These are phyloP conservation scores for Metopolophium dirhodum DNA, from an alignment of 1,140 invertebrate genomes.

Conservation along the genomic window DNA sequence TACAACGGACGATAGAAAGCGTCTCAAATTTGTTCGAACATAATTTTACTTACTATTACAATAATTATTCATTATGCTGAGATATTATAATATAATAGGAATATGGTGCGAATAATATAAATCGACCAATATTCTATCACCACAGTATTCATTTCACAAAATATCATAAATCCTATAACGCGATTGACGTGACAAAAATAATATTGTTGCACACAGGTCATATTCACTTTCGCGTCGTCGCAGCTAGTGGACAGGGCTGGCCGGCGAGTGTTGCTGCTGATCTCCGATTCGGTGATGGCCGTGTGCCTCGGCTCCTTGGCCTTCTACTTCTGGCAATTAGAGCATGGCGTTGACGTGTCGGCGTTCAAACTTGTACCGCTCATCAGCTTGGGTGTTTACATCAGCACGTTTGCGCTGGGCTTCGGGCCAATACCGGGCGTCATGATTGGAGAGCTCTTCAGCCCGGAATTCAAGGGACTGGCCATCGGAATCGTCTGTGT, in stretches of 20 bases:
- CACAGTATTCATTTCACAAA: background rate
- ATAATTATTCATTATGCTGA: background rate
- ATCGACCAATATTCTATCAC: too few species aligned
- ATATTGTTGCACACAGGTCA: constrained; percentile 61
- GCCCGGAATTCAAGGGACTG: constrained; percentile 77
- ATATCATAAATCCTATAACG: background rate
- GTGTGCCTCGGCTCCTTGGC: constrained; percentile 69
- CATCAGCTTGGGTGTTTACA: constrained; percentile 75
- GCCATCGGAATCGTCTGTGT: constrained; percentile 74
- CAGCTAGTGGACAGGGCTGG: constrained; percentile 71
- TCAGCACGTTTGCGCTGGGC: constrained; percentile 77
- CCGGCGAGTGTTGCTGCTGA: constrained; percentile 73
- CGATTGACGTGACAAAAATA: background rate
- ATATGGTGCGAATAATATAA: too few species aligned
- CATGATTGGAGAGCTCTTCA: constrained; percentile 78
- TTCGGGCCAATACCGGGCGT: constrained; percentile 82
- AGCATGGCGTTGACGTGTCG: constrained; percentile 64
- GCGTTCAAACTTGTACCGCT: constrained; percentile 75
- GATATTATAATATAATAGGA: background rate
- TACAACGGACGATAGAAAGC: too few species aligned
- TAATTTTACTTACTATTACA: background rate
- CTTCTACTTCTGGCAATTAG: constrained; percentile 70
- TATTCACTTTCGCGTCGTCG: constrained; percentile 66
- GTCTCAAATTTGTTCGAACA: too few species aligned
- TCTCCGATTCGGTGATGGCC: constrained; percentile 71